These are phyloP conservation scores for Drosophila fungiperda DNA, from an alignment of 2,888 invertebrate genomes.

Conservation along the genomic window DNA sequence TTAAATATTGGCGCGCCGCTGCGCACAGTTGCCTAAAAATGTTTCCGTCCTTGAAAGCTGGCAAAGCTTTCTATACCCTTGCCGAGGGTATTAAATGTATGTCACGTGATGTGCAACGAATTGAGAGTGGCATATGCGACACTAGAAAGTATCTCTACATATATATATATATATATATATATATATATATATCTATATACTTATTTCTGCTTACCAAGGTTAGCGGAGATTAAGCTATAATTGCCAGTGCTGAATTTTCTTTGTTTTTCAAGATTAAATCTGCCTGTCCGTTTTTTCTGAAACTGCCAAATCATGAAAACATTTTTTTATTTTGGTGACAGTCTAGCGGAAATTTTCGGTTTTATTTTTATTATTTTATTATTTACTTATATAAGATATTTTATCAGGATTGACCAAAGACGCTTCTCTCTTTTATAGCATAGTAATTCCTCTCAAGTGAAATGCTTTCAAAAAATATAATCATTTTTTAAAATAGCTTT, in stretches of 20 bases:
- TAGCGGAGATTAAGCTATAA: background rate
- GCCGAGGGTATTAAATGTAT: slow-evolving; percentile 2
- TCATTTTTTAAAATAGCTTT: background rate
- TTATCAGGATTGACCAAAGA: background rate
- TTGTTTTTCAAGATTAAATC: background rate
- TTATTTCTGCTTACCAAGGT: background rate
- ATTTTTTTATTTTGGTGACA: background rate
- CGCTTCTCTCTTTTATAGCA: background rate
- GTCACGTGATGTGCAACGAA: slow-evolving; percentile 1
- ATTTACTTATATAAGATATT: background rate
- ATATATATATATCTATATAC: background rate
- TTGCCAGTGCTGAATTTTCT: background rate
- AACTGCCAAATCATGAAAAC: background rate
- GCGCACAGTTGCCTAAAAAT: slow-evolving; percentile 38
- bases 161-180: background rate
- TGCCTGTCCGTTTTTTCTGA: background rate
- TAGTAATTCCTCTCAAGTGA: background rate
- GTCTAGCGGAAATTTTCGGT: background rate
- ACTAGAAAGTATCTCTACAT: background rate
- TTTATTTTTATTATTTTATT: background rate
- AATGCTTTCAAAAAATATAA: background rate
- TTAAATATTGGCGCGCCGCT: slow-evolving; percentile 39
- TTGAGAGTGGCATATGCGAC: background rate
- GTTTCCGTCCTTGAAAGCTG: slow-evolving; percentile 32
- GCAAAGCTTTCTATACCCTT: slow-evolving; percentile 21